Base-by-base conservation (phyloP, 2,113 vertebrate species). In the Coryphaenoides rupestris region DNA sequence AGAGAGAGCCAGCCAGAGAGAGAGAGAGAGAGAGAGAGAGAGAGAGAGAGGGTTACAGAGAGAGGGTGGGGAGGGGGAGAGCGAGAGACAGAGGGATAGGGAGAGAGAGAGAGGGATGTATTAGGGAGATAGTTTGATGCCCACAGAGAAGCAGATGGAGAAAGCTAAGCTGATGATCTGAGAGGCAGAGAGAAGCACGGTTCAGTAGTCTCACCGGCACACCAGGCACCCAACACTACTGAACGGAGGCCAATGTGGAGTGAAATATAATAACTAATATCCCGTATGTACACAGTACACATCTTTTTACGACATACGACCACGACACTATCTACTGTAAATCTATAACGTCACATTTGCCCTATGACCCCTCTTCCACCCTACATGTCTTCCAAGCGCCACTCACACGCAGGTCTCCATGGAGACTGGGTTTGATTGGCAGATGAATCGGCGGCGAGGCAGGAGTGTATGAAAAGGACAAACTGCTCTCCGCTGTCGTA, bases 121-220 rank as follows among this genome's bases (percentile, higher is more conserved):
- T 15, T 23, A 15, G 14, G n/a, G 17, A 16, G 22, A 22, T 17
- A 55, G 63, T 24, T 55, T 60, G 50, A 67, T 53, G 53, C 74
- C 61, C 63, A 77, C 59, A 66, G 60, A 69, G 63, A 70, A 77
- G 69, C 82, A 86, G 78, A 86, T 74, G 76, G 69, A 73, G 59
- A 66, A 67, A 78, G 71, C 64, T 60, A 55, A 79, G 69, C 71
- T 58, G 68, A 76, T 63, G 69, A 63, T 74, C 69, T 68, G 17
- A 63, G 40, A 70, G 66, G 62, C 19, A 21, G 70, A 49, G 55
- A 66, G 73, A 58, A 62, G 66, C 53, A 49, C 2, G 17, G 69
- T 76, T 72, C 60, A 69, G 50, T 4, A 2, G 55, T 15, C 26
- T 60, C 65, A 53, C 64, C 70, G 33, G 33, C 57, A 56, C 0